Evolutionary conservation across 2,888 invertebrate genomes (phyloP).

Genomic region (Leptopilina syphax): DNA sequence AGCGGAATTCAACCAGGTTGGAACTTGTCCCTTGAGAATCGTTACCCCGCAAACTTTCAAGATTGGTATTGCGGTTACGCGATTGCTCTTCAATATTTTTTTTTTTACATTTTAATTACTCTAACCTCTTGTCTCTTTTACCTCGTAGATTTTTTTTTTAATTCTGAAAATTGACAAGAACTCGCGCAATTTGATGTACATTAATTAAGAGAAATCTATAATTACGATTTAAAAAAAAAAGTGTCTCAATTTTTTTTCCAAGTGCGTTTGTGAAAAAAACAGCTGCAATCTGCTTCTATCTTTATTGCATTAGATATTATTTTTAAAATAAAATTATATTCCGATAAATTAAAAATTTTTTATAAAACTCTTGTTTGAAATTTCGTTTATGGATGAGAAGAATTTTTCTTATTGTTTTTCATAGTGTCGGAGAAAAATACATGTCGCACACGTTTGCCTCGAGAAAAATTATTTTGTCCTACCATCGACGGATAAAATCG

Average conservation of each 20-base stretch:
- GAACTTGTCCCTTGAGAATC: slow-evolving; percentile 36
- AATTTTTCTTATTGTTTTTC: slow-evolving; percentile 48
- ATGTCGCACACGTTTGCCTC: slow-evolving; percentile 62
- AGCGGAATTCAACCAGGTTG: neutral
- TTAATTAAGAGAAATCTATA: slow-evolving; percentile 4
- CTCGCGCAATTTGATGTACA: slow-evolving; percentile 22
- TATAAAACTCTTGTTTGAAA: neutral
- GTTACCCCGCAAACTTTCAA: slow-evolving; percentile 31
- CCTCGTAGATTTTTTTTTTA: slow-evolving; percentile 22
- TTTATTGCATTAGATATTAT: too few relatives aligned
- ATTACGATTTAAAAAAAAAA: neutral
- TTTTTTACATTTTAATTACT: slow-evolving; percentile 43
- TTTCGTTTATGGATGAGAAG: neutral
- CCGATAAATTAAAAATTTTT: too few relatives aligned
- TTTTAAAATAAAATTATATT: too few relatives aligned
- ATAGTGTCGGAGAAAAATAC: slow-evolving; percentile 49
- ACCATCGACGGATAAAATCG: slow-evolving; percentile 62
- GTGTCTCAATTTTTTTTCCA: too few relatives aligned
- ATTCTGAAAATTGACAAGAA: slow-evolving; percentile 37
- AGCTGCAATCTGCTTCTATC: too few relatives aligned
- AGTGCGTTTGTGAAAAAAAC: too few relatives aligned
- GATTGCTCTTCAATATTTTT: slow-evolving; percentile 16
- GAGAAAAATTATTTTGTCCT: slow-evolving; percentile 58
- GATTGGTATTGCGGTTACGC: slow-evolving; percentile 18
- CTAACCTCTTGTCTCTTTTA: slow-evolving; percentile 37